Percentiles rank a stretch among this genome's conserved stretches.
These are phyloP conservation scores for Corydoras sp. DNA, from an alignment of 2,113 vertebrate genomes.

Conservation along the genomic window DNA sequence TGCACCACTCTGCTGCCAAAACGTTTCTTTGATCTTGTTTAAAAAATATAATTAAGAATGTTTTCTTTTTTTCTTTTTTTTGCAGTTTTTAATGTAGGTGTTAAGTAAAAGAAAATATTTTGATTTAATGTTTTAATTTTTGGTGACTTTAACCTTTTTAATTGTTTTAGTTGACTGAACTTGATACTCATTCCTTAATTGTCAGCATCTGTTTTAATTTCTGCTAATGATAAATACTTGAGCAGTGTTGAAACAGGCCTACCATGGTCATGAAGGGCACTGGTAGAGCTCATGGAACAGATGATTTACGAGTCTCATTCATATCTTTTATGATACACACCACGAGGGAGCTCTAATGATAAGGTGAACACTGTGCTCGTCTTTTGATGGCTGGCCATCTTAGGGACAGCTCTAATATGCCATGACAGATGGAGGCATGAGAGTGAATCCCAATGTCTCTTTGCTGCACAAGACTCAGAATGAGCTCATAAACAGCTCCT, in stretches of 20 bases:
- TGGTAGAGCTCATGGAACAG: constrained; percentile 40
- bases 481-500: constrained; percentile 19
- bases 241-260: not conserved
- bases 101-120: too few species aligned
- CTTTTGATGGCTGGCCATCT: constrained; percentile 55
- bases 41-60: too few species aligned
- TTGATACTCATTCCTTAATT: not conserved
- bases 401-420: constrained; percentile 53
- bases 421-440: constrained; percentile 57
- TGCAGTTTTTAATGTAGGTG: too few species aligned
- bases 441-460: constrained; percentile 57
- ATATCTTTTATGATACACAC: constrained; percentile 57
- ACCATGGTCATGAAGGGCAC: constrained; percentile 30
- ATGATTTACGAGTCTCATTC: constrained; percentile 52
- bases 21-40: too few species aligned
- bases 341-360: constrained; percentile 53
- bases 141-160: too few species aligned
- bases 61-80: too few species aligned
- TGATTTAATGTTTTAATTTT: too few species aligned
- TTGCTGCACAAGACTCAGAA: constrained; percentile 42
- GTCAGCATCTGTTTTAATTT: not conserved
- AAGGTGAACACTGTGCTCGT: constrained; percentile 61
- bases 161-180: not conserved
- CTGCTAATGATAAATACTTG: not conserved
- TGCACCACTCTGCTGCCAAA: too few species aligned